These are phyloP conservation scores for Callyntrura sp. DNA, from an alignment of 2,888 invertebrate species.

Conservation along the genomic window DNA sequence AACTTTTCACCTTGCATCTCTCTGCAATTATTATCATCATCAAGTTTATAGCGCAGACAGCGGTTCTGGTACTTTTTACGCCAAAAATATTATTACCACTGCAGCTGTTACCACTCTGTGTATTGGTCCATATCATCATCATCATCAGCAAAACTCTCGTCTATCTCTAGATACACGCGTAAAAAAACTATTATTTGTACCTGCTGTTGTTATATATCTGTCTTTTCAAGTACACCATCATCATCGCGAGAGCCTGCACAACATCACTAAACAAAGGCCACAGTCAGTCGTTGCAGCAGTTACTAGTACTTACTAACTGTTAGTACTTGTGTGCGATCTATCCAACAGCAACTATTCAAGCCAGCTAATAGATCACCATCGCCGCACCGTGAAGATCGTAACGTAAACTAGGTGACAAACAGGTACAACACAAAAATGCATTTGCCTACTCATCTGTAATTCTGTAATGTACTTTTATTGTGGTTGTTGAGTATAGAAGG, in stretches of 20 bases:
- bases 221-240: too few species aligned
- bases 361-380: too few species aligned
- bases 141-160: conserved; percentile 16
- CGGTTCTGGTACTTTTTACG: conserved; percentile 40
- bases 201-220: background rate
- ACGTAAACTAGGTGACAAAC: too few species aligned
- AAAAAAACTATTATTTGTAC: background rate
- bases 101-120: background rate
- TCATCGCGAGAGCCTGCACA: background rate
- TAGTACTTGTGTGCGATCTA: too few species aligned
- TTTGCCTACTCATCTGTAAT: conserved; percentile 8
- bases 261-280: too few species aligned
- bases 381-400: too few species aligned
- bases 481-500: too few species aligned
- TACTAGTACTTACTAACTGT: too few species aligned
- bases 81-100: background rate
- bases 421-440: background rate
- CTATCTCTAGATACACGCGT: background rate
- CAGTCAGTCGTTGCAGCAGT: too few species aligned
- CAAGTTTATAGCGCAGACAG: background rate
- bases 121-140: conserved; percentile 1
- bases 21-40: conserved; percentile 5
- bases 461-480: too few species aligned
- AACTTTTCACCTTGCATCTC: conserved; percentile 69
- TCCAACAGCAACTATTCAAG: too few species aligned